Base-by-base conservation (phyloP, 2,888 invertebrate species). In the Epinotia nisella region DNA sequence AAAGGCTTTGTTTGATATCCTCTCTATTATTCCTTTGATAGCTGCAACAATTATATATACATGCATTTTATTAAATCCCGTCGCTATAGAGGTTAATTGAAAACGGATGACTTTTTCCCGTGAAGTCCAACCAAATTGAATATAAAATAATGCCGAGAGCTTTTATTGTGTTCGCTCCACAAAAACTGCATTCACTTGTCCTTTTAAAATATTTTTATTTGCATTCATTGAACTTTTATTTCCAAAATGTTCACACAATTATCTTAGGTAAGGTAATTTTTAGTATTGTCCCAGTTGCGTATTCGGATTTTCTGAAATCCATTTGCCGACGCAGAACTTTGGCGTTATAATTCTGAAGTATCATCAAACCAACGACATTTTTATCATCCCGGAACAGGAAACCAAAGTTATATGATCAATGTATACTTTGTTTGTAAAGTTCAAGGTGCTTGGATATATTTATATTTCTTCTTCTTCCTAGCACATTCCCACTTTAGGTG, bases 101-200 rank as follows among this genome's bases (percentile, higher is more conserved):
- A 87, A 85, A 83, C 79, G 83, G 83, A 84, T 86, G 85, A 84
- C 85, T 81, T 87, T 84, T 80, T 76, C 75, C 49, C 69, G 71
- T 60, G 21, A 59, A 35, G 65, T 17, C 58, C 39, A 56, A 49
- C 60, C 39, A 56, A 68, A 68, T 56, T 41, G 66, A 66, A 66
- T 66, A 66, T 66, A 66, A 66, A 66, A 66, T 66, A 66, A 66
- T 56, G 21, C n/a, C 41, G 41, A 56, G 66, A 56, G 66, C 55
- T 70, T 70, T 70, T 13, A 60, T 61, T 49, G 62, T 49, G 49
- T 29, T n/a, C n/a, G n/a, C 2, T 62, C 49, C n/a, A 64, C 21
- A 53, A 61, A 51, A 13, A 35, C 15, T 39, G 55, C 56, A n/a
- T 21, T 2, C 39, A 49, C 15, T 9, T 49, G 10, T 19, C 21